These are phyloP conservation scores for Diabrotica balteata DNA, from an alignment of 2,888 invertebrate species.

Conservation along the genomic window DNA sequence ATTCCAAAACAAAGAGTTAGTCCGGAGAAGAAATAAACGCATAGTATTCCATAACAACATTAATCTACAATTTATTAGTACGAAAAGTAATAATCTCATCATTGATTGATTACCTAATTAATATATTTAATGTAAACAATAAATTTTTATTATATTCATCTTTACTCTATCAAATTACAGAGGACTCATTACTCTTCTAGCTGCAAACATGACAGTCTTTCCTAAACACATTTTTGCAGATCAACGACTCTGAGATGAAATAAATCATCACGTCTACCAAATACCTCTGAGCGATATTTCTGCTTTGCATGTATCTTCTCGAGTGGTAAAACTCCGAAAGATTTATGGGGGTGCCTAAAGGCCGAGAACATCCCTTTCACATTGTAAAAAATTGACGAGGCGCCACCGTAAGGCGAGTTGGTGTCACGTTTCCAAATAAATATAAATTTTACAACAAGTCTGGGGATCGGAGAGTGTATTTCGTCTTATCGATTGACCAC, in stretches of 20 bases:
- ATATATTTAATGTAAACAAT: too few species aligned
- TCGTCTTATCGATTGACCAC: constrained; percentile 20
- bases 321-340: constrained; percentile 24
- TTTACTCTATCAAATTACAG: not conserved
- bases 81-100: too few species aligned
- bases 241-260: too few species aligned
- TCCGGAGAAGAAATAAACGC: too few species aligned
- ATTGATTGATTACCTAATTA: too few species aligned
- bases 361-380: constrained; percentile 33
- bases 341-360: constrained; percentile 36
- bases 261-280: too few species aligned
- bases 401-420: constrained; percentile 42
- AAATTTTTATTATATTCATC: not conserved
- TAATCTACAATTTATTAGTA: too few species aligned
- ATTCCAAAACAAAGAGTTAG: too few species aligned
- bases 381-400: constrained; percentile 43
- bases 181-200: too few species aligned
- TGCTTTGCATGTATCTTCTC: constrained; percentile 15
- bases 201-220: too few species aligned
- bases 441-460: constrained; percentile 21
- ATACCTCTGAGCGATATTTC: not conserved
- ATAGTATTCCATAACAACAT: too few species aligned
- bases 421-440: constrained; percentile 43
- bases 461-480: not conserved
- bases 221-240: too few species aligned